Conservation (phyloP, 1,140 invertebrate species). For the Euura saliciscinereae region DNA sequence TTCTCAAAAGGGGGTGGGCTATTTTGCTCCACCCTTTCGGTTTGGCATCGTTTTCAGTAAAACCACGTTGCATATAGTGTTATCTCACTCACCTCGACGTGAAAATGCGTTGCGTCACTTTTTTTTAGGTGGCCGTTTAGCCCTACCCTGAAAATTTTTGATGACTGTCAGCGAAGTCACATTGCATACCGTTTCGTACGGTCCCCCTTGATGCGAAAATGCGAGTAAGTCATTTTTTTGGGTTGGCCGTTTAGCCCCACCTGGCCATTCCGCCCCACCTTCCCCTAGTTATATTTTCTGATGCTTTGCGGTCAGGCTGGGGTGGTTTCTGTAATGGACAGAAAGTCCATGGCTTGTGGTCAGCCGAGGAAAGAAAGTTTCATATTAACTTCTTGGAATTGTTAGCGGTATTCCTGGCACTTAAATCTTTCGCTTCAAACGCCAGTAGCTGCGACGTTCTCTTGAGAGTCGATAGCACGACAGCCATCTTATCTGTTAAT, state of each 20-base stretch:
- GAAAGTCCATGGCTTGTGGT: conserved; percentile 14
- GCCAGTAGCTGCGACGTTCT: conserved; percentile 22
- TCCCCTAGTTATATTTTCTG: conserved; percentile 22
- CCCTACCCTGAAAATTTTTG: too few relatives aligned
- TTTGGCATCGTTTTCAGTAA: too few relatives aligned
- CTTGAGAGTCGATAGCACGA: conserved; percentile 32
- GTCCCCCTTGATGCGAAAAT: conserved; percentile 19
- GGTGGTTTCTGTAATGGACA: conserved; percentile 16
- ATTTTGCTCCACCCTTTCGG: too few relatives aligned
- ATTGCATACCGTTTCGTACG: too few relatives aligned
- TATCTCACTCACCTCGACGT: too few relatives aligned
- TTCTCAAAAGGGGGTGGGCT: too few relatives aligned
- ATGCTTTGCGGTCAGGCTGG: conserved; percentile 21
- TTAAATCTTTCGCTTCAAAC: conserved; percentile 34
- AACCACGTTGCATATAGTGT: too few relatives aligned
- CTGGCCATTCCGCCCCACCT: too few relatives aligned
- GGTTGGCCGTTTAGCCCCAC: too few relatives aligned
- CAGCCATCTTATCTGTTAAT: conserved; percentile 28
- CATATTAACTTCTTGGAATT: conserved; percentile 42
- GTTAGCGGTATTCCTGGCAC: conserved; percentile 30
- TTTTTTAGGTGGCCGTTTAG: too few relatives aligned
- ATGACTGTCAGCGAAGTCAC: too few relatives aligned
- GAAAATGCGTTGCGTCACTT: too few relatives aligned
- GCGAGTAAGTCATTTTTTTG: conserved; percentile 14
- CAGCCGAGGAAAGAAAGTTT: conserved; percentile 18